Percentiles rank a stretch among this genome's conserved stretches.
These are phyloP conservation scores for Epirrhoe tristata DNA, from an alignment of 2,888 invertebrate genomes.

Conservation along the genomic window DNA sequence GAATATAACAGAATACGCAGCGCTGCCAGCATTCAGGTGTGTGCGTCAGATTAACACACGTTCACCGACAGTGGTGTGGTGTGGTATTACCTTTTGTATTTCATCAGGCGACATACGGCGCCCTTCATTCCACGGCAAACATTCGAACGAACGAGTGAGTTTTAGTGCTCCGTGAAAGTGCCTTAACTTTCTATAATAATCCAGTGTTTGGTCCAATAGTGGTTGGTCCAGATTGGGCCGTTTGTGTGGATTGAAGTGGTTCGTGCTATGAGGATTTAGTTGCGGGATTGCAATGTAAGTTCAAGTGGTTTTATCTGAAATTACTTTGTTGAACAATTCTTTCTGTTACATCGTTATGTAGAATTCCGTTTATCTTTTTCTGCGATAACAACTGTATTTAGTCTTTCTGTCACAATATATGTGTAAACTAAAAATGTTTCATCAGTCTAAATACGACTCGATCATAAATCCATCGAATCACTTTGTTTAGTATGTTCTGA, in stretches of 20 bases:
- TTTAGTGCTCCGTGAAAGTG: slow-evolving; percentile 61
- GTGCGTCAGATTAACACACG: slow-evolving; percentile 13
- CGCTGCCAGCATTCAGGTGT: slow-evolving; percentile 17
- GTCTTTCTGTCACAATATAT: background rate
- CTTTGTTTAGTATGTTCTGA: slow-evolving; percentile 2
- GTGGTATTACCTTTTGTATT: slow-evolving; percentile 49
- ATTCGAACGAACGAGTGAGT: slow-evolving; percentile 43
- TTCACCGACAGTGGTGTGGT: slow-evolving; percentile 10
- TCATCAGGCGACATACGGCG: slow-evolving; percentile 50
- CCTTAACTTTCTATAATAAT: slow-evolving; percentile 66
- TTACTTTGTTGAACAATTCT: slow-evolving; percentile 11
- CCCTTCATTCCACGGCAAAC: slow-evolving; percentile 55
- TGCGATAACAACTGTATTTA: slow-evolving; percentile 1
- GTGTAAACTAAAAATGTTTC: background rate
- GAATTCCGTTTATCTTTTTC: slow-evolving; percentile 6
- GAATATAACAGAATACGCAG: slow-evolving; percentile 13
- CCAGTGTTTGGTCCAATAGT: slow-evolving; percentile 30
- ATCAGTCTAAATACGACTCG: background rate
- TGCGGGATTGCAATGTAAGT: slow-evolving; percentile 28
- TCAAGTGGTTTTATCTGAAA: slow-evolving; percentile 15
- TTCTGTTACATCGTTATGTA: slow-evolving; percentile 1
- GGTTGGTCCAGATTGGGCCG: slow-evolving; percentile 16
- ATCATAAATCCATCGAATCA: background rate
- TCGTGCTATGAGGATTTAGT: slow-evolving; percentile 25
- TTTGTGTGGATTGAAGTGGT: slow-evolving; percentile 29